phyloP scores from a whole-genome alignment of 1,140 invertebrate species.

The Heterodera carotae region DNA sequence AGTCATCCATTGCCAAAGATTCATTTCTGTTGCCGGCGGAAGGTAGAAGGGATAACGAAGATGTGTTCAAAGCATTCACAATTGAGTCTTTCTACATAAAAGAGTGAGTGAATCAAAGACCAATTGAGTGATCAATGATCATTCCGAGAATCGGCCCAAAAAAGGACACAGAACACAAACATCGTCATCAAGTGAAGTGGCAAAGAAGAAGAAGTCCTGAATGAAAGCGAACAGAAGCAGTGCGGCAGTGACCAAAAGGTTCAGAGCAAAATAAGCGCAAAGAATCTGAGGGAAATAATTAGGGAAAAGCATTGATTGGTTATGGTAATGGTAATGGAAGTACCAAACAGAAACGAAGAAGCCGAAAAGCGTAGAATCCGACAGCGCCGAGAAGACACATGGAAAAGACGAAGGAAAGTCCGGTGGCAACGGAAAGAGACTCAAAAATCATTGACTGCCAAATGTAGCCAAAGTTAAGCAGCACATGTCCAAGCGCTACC shows the following conservation, averaged over 20 bases:
- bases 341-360: slow-evolving; percentile 32
- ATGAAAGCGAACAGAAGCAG: slow-evolving; percentile 29
- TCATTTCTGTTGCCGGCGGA: background rate
- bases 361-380: slow-evolving; percentile 20
- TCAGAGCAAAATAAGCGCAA: slow-evolving; percentile 24
- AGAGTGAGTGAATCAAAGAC: too few species aligned
- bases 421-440: slow-evolving; percentile 29
- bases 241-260: slow-evolving; percentile 25
- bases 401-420: slow-evolving; percentile 33
- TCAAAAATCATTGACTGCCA: slow-evolving; percentile 23
- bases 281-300: slow-evolving; percentile 4
- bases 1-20: background rate
- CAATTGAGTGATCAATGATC: background rate
- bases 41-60: background rate
- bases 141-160: background rate
- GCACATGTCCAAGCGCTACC: slow-evolving; percentile 27
- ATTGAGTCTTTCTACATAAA: background rate
- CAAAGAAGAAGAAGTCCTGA: slow-evolving; percentile 32
- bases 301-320: too few species aligned
- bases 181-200: slow-evolving; percentile 9
- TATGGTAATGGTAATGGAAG: too few species aligned
- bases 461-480: slow-evolving; percentile 25
- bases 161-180: too few species aligned
- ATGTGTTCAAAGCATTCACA: background rate
- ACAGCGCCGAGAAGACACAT: slow-evolving; percentile 23